Percentiles rank a stretch among this genome's conserved stretches.
Evolutionary conservation across 2,113 vertebrate species (phyloP).

Genomic region (Corapipo altera): DNA sequence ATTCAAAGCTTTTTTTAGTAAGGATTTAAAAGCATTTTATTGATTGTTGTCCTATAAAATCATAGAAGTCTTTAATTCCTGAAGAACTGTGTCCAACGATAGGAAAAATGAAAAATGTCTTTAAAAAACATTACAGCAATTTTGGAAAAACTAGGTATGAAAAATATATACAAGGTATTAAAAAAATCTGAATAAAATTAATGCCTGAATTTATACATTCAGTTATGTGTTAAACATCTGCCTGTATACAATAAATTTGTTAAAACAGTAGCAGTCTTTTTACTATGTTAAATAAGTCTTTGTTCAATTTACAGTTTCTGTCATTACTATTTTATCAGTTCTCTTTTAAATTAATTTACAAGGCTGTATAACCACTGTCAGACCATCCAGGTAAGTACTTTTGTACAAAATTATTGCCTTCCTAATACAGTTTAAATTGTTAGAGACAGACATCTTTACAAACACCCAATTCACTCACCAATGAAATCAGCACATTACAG

Average conservation of each 20-base stretch:
- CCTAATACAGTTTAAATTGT: not conserved
- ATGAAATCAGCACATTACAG: not conserved
- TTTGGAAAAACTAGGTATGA: slow-evolving; percentile 17
- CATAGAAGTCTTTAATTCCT: not conserved
- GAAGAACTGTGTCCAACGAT: not conserved
- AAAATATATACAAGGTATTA: slow-evolving; percentile 58
- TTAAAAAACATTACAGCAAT: slow-evolving; percentile 38
- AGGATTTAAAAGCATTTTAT: slow-evolving; percentile 37
- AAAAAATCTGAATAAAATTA: slow-evolving; percentile 57
- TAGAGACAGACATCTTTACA: not conserved
- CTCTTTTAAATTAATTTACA: slow-evolving; percentile 66
- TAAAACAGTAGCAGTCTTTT: slow-evolving; percentile 12
- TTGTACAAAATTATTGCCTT: not conserved
- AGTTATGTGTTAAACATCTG: slow-evolving; percentile 21
- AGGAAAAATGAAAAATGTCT: not conserved
- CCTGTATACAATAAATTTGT: not conserved
- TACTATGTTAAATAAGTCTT: slow-evolving; percentile 39
- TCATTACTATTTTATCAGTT: not conserved
- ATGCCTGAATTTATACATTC: slow-evolving; percentile 18
- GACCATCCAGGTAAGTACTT: not conserved
- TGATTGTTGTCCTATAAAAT: slow-evolving; percentile 51
- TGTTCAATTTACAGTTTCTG: not conserved
- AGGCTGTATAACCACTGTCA: not conserved
- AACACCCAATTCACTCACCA: not conserved
- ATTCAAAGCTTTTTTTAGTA: not conserved